Base-by-base conservation (phyloP, 2,888 invertebrate genomes). In the Boloria euphrosyne region DNA sequence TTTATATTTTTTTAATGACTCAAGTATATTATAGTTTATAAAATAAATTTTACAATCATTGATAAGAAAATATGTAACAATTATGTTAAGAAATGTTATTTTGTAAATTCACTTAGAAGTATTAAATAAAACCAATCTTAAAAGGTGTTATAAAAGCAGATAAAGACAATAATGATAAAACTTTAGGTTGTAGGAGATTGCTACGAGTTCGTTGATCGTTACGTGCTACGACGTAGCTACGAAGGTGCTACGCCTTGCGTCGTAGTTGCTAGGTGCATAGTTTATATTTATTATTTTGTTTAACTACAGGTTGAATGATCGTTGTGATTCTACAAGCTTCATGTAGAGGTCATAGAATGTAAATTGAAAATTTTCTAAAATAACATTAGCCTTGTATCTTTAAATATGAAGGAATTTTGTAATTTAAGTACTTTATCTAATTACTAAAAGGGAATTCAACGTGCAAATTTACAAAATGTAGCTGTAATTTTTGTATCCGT, bases 171-270 rank as follows among this genome's bases (percentile, higher is more conserved):
- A 55, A 63, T 63, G 43, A 43, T 55, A 43, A 49, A n/a, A 63
- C 38, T 47, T 43, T 17, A 53, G 54, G 53, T 66, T 17, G 4
- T n/a, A 57, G 46, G 22, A 57, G 57, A 57, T 57, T 57, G 57
- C 22, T 57, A 57, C 44, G 46, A 44, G 46, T 57, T 57, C 57
- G 57, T 46, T 57, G 57, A 46, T 57, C 57, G 57, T 57, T 46
- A 57, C 18, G 44, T 44, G 44, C 51, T 66, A 61, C 44, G 44
- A 51, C 31, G 55, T 66, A 49, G 54, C 61, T 62, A 66, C 66
- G 51, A 22, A 17, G 51, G 27, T 61, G 55, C 66, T 62, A 66
- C 66, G 66, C 57, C 46, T 61, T 61, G 61, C 66, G 61, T 44
- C 46, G 55, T 46, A 57, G 57, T 38, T 31, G 49, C 62, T 57